Evolutionary conservation across 2,113 vertebrate species (phyloP).

Genomic region (Etheostoma cragini): DNA sequence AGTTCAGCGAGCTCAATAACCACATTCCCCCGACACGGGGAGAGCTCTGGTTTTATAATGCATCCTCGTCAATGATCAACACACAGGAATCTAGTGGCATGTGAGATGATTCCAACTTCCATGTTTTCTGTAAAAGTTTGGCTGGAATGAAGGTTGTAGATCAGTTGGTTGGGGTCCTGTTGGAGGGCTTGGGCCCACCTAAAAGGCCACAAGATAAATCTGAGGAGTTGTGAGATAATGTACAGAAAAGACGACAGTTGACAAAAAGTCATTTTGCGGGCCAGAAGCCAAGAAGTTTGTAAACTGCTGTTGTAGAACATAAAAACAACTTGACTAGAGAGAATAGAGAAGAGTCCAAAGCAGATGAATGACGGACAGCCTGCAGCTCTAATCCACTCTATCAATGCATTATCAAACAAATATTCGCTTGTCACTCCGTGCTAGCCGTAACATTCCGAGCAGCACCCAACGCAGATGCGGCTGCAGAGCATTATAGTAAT

Average conservation of each 20-base stretch:
- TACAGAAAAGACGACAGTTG: not conserved
- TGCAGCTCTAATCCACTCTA: conserved; percentile 17
- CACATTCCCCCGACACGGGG: conserved; percentile 44
- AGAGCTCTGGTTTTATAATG: conserved; percentile 51
- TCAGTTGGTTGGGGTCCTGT: not conserved
- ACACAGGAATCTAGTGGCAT: conserved; percentile 42
- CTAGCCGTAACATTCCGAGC: conserved; percentile 7
- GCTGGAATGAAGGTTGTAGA: conserved; percentile 3
- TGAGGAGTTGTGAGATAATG: not conserved
- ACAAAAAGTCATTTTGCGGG: not conserved
- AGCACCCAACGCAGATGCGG: not conserved
- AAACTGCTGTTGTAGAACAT: not conserved
- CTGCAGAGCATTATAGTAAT: conserved; percentile 13
- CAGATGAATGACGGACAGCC: not conserved
- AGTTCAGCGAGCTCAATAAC: conserved; percentile 61
- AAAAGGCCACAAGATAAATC: not conserved
- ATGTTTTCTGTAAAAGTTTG: conserved; percentile 25
- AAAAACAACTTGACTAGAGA: not conserved
- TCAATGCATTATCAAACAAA: conserved; percentile 23
- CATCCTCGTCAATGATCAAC: conserved; percentile 68
- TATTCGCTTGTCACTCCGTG: not conserved
- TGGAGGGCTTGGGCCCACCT: conserved; percentile 1
- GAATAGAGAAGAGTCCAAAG: not conserved
- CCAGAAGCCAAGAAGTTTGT: not conserved
- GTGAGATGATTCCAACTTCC: conserved; percentile 35